These are phyloP conservation scores for Calcarius lapponicus DNA, from an alignment of 2,797 vertebrate species.

Conservation along the genomic window DNA sequence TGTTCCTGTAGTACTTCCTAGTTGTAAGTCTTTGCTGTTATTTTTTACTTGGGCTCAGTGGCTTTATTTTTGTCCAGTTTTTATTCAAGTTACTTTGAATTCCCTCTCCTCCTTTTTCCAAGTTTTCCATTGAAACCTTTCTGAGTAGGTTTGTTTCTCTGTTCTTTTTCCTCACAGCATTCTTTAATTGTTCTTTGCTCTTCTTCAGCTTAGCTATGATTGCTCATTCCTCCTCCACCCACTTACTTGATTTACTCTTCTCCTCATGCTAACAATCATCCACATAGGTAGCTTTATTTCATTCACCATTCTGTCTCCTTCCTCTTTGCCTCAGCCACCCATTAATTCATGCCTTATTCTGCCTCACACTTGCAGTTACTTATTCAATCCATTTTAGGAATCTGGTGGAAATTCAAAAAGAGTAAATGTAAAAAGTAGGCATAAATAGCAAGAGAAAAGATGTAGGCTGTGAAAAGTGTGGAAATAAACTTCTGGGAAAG, in stretches of 20 bases:
- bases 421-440: neutral
- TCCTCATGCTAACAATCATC: neutral
- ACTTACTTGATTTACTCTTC: neutral
- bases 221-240: constrained; percentile 5
- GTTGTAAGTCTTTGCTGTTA: neutral
- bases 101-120: neutral
- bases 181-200: neutral
- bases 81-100: neutral
- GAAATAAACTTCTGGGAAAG: neutral
- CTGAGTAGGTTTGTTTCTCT: neutral
- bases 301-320: neutral
- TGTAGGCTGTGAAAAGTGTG: neutral
- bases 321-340: neutral
- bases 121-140: neutral
- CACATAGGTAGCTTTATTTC: neutral
- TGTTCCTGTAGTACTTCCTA: neutral
- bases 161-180: neutral
- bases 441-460: neutral
- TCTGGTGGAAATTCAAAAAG: neutral
- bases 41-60: neutral
- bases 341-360: neutral
- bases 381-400: neutral
- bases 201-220: neutral
- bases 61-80: neutral
- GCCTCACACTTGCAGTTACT: neutral